Percentiles rank a stretch among this genome's conserved stretches.
These are phyloP conservation scores for Pogonocherus hispidulus DNA, from an alignment of 2,888 invertebrate genomes.

Conservation along the genomic window DNA sequence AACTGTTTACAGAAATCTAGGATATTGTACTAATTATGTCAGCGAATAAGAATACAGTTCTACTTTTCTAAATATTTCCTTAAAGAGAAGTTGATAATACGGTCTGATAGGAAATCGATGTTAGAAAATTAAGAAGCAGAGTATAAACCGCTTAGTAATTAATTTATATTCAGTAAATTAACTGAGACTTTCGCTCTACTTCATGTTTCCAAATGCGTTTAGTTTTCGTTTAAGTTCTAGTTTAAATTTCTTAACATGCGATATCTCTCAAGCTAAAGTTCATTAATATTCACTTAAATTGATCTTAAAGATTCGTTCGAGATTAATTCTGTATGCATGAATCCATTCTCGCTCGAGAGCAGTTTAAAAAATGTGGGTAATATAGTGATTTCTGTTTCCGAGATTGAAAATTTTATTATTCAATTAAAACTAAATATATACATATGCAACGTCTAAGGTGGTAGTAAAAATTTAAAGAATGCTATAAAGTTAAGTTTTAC, in stretches of 20 bases:
- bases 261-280: background rate
- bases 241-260: background rate
- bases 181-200: conserved; percentile 1
- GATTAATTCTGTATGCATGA: background rate
- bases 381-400: background rate
- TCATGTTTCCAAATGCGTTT: background rate
- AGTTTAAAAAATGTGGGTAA: conserved; percentile 6
- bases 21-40: no score
- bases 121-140: background rate
- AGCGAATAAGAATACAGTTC: no score
- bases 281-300: background rate
- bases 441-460: conserved; percentile 22
- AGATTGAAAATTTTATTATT: conserved; percentile 16
- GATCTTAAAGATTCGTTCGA: background rate
- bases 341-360: background rate
- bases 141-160: background rate
- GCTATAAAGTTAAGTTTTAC: conserved; percentile 36
- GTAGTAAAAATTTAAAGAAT: conserved; percentile 35
- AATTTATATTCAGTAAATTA: conserved; percentile 3
- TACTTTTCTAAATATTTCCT: background rate
- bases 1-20: no score
- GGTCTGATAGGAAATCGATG: background rate
- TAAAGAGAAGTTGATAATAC: background rate
- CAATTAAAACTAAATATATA: conserved; percentile 28
- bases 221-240: background rate